Percentiles rank a stretch among this genome's conserved stretches.
Conservation (phyloP, 2,888 invertebrate species). For the Melinaea menophilus region DNA sequence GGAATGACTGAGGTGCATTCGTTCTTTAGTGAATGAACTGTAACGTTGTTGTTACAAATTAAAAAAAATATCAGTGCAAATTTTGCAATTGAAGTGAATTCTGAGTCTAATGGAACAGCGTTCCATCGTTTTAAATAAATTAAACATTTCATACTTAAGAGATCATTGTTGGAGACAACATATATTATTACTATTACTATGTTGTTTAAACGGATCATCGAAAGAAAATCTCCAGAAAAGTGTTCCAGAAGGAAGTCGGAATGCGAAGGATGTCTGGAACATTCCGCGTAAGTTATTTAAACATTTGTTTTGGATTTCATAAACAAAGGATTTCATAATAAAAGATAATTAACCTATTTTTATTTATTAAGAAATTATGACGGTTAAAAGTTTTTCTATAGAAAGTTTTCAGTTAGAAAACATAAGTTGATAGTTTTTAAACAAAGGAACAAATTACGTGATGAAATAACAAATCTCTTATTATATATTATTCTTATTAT, state of each 20-base stretch:
- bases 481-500: too few species aligned
- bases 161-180: slow-evolving; percentile 73
- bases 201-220: slow-evolving; percentile 78
- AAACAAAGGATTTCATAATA: too few species aligned
- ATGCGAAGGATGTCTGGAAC: slow-evolving; percentile 70
- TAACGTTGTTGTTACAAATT: slow-evolving; percentile 23
- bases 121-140: slow-evolving; percentile 64
- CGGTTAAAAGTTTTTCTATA: too few species aligned
- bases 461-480: too few species aligned
- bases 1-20: slow-evolving; percentile 46
- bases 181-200: slow-evolving; percentile 72
- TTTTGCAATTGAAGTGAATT: slow-evolving; percentile 64
- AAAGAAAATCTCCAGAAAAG: slow-evolving; percentile 71
- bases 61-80: slow-evolving; percentile 47
- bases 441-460: too few species aligned
- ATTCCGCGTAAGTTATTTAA: slow-evolving; percentile 66
- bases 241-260: slow-evolving; percentile 72
- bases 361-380: too few species aligned
- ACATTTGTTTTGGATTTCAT: background rate
- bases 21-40: slow-evolving; percentile 39
- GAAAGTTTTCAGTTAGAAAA: too few species aligned
- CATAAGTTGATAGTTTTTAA: too few species aligned
- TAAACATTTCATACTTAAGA: slow-evolving; percentile 69
- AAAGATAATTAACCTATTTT: too few species aligned
- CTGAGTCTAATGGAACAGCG: slow-evolving; percentile 76